Conservation (phyloP, 2,113 vertebrate genomes). For the Myotis lucifugus region DNA sequence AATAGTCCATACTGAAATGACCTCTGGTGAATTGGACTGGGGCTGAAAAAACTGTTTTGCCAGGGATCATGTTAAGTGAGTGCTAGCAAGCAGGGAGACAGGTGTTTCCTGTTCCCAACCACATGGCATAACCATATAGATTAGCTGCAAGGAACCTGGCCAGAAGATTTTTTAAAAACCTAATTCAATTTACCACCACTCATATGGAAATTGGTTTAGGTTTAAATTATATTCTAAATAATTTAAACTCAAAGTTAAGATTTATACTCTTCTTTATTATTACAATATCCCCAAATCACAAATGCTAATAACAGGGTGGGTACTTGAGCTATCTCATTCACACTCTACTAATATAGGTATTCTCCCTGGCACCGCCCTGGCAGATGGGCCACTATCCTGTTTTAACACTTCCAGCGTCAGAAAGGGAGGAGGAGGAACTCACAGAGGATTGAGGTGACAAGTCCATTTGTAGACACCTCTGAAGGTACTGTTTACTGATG, state of each 20-base stretch:
- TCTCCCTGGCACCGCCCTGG: not conserved
- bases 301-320: not conserved
- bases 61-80: conserved; percentile 75
- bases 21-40: conserved; percentile 61
- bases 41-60: conserved; percentile 68
- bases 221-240: conserved; percentile 53
- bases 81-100: conserved; percentile 73
- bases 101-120: conserved; percentile 79
- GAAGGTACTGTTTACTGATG: not conserved
- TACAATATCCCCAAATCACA: not conserved
- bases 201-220: conserved; percentile 63
- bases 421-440: not conserved
- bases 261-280: conserved; percentile 30
- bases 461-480: not conserved
- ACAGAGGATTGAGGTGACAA: not conserved
- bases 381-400: not conserved
- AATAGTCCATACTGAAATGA: conserved; percentile 66
- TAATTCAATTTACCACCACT: conserved; percentile 68
- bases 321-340: not conserved
- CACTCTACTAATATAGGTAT: not conserved
- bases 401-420: not conserved
- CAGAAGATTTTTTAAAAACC: not conserved
- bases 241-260: conserved; percentile 51
- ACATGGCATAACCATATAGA: conserved; percentile 74
- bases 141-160: conserved; percentile 68